Base-by-base conservation (phyloP, 2,797 vertebrate genomes). In the Catamblyrhynchus diadema region DNA sequence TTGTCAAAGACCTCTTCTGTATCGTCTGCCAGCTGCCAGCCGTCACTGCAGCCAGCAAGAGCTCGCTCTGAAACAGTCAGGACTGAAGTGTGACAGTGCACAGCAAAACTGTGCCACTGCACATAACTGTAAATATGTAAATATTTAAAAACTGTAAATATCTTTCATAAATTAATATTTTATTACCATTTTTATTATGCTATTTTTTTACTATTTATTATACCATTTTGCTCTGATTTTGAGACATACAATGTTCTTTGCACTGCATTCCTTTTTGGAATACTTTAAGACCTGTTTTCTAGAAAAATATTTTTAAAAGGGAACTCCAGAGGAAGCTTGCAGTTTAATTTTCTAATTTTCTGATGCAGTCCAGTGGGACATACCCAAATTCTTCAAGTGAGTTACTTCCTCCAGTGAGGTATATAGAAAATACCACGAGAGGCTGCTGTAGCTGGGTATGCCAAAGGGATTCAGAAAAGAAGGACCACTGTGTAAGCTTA, bases 251-350 rank as follows among this genome's bases (percentile, higher is more conserved):
- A 65, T 69, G 6, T 17, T 85, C 17, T 78, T 92, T 74, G 35
- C 32, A 53, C 6, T 75, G 35, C 78, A 37, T 69, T 87, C 73
- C 42, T 82, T 50, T 45, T 59, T 54, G 33, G 20, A 75, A 44
- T 61, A 50, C 37, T 92, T 94, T 89, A 25, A 50, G 64, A 45
- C 27, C 62, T 56, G 8, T 77, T 91, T 91, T 77, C 16, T 89
- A 83, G 50, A 91, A 92, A 86, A 80, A 44, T 2, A 73, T 77
- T 71, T 4, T 51, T 74, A 85, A 67, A 50, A 41, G 1, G 7
- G 39, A 71, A 65, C 6, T 65, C 8, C 15, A 30, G 37, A 67
- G 32, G 24, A 91, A 65, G 10, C 8, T 44, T 77, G 41, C 19
- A 23, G 25, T 71, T 90, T 75, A n/a, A 28, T 86, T 81, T 77